These are phyloP conservation scores for Aurelia aurita complex sp. Pacific DNA, from an alignment of 30 jellyfish, hydroid and myxozoan genomes.

Conservation along the genomic window DNA sequence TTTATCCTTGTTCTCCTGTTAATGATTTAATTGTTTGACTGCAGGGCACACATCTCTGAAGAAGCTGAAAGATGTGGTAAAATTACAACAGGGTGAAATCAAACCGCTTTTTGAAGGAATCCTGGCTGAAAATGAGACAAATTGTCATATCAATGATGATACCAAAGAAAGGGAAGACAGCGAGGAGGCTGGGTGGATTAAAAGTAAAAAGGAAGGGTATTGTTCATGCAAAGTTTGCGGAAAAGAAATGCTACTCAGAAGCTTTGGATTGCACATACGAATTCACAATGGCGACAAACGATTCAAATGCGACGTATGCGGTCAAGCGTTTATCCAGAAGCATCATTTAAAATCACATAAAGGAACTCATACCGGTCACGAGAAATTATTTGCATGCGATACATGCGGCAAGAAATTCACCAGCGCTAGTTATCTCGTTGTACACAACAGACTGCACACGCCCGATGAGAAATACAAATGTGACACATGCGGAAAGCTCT, in stretches of 20 bases:
- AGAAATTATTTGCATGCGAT: background rate
- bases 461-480: background rate
- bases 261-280: background rate
- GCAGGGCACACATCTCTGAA: too few relatives aligned
- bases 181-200: too few relatives aligned
- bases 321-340: background rate
- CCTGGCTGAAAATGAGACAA: too few relatives aligned
- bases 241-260: background rate
- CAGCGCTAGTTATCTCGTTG: background rate
- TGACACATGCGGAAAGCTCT: background rate
- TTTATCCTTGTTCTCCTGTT: too few relatives aligned
- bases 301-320: background rate
- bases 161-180: too few relatives aligned
- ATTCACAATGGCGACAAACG: conserved; percentile 6
- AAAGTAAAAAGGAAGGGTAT: background rate
- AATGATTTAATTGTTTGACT: too few relatives aligned
- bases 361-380: background rate
- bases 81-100: too few relatives aligned
- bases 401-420: background rate
- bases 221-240: background rate
- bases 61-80: too few relatives aligned
- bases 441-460: background rate
- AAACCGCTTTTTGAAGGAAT: too few relatives aligned
- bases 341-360: background rate
- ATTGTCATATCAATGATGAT: too few relatives aligned